These are phyloP conservation scores for Champsocephalus gunnari DNA, from an alignment of 2,797 vertebrate species.

Conservation along the genomic window DNA sequence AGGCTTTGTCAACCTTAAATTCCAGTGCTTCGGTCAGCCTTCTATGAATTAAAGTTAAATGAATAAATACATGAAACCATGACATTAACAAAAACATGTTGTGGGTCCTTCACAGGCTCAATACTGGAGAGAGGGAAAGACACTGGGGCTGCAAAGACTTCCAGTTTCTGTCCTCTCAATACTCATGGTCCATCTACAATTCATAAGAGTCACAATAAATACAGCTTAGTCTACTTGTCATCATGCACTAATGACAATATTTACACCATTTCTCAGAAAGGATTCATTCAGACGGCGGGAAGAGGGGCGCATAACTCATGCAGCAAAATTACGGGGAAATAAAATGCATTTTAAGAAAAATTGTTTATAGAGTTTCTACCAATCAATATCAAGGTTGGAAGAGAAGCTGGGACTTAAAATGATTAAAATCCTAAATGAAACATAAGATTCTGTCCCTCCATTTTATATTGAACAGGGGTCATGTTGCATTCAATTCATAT, in stretches of 20 bases:
- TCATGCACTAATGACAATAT: constrained; percentile 49
- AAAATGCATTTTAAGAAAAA: background rate
- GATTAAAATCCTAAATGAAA: background rate
- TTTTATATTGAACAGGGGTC: background rate
- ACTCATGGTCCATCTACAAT: constrained; percentile 1
- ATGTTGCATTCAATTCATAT: background rate
- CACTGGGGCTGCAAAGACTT: background rate
- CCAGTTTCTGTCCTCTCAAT: background rate
- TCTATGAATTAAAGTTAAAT: constrained; percentile 32
- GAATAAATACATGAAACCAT: constrained; percentile 50
- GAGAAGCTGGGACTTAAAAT: background rate
- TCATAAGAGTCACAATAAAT: constrained; percentile 21
- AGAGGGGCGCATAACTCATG: constrained; percentile 15
- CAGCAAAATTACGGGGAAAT: background rate
- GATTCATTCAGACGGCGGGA: background rate
- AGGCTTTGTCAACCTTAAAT: constrained; percentile 29
- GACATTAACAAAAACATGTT: constrained; percentile 22
- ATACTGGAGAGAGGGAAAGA: constrained; percentile 14
- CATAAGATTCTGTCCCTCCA: background rate
- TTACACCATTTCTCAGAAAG: constrained; percentile 29
- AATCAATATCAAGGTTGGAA: background rate
- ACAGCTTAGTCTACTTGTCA: constrained; percentile 21
- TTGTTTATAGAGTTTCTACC: background rate
- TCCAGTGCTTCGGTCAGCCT: constrained; percentile 15
- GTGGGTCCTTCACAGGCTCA: constrained; percentile 4